phyloP scores from a whole-genome alignment of 2,888 invertebrate species.

The Aphrophora alni region DNA sequence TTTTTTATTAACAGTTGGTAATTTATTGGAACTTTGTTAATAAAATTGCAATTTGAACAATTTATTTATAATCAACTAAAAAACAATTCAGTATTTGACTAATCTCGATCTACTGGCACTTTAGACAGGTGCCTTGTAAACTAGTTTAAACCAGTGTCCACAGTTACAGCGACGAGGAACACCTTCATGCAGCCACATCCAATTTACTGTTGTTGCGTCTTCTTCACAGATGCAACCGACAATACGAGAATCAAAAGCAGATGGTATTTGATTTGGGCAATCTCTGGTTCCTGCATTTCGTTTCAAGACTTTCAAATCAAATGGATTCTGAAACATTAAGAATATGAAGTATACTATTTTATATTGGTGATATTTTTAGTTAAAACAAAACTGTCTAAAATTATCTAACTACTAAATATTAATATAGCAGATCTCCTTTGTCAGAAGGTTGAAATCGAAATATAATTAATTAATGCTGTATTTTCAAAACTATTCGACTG shows the following conservation, averaged over 20 bases:
- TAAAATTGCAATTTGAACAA: neutral
- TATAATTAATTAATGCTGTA: too few relatives aligned
- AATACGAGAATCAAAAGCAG: slow-evolving; percentile 86
- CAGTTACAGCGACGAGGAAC: slow-evolving; percentile 92
- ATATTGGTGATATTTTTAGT: too few relatives aligned
- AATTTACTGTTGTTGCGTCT: slow-evolving; percentile 86
- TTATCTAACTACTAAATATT: neutral
- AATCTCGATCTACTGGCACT: neutral
- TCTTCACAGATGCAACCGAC: slow-evolving; percentile 97
- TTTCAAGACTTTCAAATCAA: slow-evolving; percentile 82
- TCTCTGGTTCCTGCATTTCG: slow-evolving; percentile 84
- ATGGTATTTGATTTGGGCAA: slow-evolving; percentile 87
- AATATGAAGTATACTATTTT: too few relatives aligned
- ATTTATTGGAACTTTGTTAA: neutral
- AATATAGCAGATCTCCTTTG: neutral
- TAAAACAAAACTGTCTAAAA: too few relatives aligned
- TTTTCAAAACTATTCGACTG: too few relatives aligned
- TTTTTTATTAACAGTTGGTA: neutral
- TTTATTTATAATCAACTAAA: neutral
- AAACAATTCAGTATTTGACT: slow-evolving; percentile 2
- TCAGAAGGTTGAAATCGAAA: too few relatives aligned
- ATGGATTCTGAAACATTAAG: slow-evolving; percentile 68
- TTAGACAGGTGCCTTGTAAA: slow-evolving; percentile 49
- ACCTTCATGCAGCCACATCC: slow-evolving; percentile 95
- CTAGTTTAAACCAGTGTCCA: slow-evolving; percentile 94